These are phyloP conservation scores for Leucophenga maculata DNA, from an alignment of 2,888 invertebrate species.

Conservation along the genomic window DNA sequence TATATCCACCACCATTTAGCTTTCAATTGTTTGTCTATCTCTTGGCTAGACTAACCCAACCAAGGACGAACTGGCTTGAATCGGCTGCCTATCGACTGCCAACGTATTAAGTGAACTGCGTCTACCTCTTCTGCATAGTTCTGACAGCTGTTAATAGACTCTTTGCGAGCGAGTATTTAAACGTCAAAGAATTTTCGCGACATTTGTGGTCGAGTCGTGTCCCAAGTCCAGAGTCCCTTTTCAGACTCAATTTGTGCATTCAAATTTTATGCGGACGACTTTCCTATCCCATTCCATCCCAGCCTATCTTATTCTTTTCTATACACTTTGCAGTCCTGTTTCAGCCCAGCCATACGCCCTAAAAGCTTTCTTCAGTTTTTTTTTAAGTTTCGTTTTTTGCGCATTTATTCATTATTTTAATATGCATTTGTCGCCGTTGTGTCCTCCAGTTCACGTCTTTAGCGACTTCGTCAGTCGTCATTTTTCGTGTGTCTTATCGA, in stretches of 20 bases:
- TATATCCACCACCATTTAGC: too few species aligned
- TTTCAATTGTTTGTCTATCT: slow-evolving; percentile 2
- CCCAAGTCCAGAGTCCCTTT: too few species aligned
- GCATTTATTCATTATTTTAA: slow-evolving; percentile 30
- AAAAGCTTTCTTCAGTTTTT: slow-evolving; percentile 11
- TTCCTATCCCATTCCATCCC: neutral
- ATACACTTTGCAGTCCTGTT: neutral
- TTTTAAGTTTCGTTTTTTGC: slow-evolving; percentile 24
- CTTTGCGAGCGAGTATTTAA: too few species aligned
- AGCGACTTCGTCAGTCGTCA: neutral
- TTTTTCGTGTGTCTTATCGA: slow-evolving; percentile 36
- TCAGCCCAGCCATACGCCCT: neutral
- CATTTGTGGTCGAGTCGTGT: too few species aligned
- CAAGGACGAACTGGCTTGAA: neutral
- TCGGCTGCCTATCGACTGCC: neutral
- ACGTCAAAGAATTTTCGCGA: too few species aligned
- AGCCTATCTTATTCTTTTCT: neutral
- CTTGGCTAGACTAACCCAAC: neutral
- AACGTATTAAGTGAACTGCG: neutral
- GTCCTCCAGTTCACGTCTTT: neutral
- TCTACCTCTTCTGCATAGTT: neutral
- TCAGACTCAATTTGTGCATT: too few species aligned
- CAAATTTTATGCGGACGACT: too few species aligned
- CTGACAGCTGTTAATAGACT: too few species aligned
- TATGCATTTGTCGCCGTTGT: slow-evolving; percentile 1